Base-by-base conservation (phyloP, 37 sponge, comb jelly and placozoan genomes). In the Petrosia ficiformis region DNA sequence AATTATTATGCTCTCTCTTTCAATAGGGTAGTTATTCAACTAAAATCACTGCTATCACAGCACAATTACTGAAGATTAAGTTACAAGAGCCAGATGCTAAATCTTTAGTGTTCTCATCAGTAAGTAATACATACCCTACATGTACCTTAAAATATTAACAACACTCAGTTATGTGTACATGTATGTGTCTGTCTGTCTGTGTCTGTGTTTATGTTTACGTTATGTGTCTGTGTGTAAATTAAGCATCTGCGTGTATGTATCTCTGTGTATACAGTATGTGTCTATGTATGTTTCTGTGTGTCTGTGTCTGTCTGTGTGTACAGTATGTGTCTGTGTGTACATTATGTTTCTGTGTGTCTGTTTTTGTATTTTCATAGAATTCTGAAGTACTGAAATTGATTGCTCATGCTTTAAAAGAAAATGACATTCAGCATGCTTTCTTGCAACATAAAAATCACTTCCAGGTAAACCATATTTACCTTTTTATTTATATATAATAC, bases 31-130 rank as follows among this genome's bases (percentile, higher is more conserved):
- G 68, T n/a, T 79, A 79, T 31, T 86, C 94, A 14, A 82, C 94
- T 0, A 93, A 93, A 74, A 79, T 93, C 16, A 26, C 48, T 25
- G 91, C 76, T 54, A 69, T 93, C 2, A 57, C 74, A 28, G 42
- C 58, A 0, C 67, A 28, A 24, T 37, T 93, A n/a, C 37, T 79
- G 1, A 35, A 33, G 25, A 86, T 93, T 1, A 73, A 44, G 41
- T 29, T 59, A 40, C 34, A 79, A 0, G 83, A 90, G 0, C 74
- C 80, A 1, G 25, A 24, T 57, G 84, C 87, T 5, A 93, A 93
- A 77, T 59, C 77, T 4, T 77, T 93, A 6, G 87, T 93, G 38
- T 93, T 93, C 70, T 93, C 94, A 28, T 72, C 75, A 35, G 94
- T 93, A 54, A 75, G 89, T 73, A 19, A 14, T 25, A 11, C 37